Base-by-base conservation (phyloP, 1,140 invertebrate species). In the Neodiprion fabricii region DNA sequence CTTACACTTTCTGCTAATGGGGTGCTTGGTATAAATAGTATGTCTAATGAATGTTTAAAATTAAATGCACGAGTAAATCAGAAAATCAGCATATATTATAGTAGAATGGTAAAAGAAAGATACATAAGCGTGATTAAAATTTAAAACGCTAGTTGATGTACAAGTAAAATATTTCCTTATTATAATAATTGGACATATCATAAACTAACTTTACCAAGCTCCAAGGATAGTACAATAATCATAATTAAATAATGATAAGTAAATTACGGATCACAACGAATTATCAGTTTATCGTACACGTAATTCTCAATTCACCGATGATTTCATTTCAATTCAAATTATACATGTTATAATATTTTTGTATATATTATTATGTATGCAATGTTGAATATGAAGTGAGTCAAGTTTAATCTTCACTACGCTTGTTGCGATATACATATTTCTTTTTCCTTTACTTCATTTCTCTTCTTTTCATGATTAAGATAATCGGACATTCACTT, bases 71-170 rank as follows among this genome's bases (percentile, higher is more conserved):
- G n/a, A 61, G 11, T 61, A 61, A 61, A 61, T 71, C 28, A 71
- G n/a, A 71, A 71, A 71, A 71, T 50, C 48, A 49, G 70, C 48
- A 49, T 71, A 48, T 71, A 71, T 71, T 71, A 50, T 50, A 14
- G 7, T 14, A 50, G 23, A 71, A 71, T 71, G 48, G 47, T 40
- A 48, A 61, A 40, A 61, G 53, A 61, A 61, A 9, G 53, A 11
- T 61, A 71, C 48, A 71, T 48, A 71, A 71, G 70, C 70, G 48
- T 71, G 48, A 71, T 71, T 49, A 50, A 71, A 71, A 71, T 71
- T 47, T 71, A 71, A 71, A 71, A 49, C 70, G 48, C 48, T 48
- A 49, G 14, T 50, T 71, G 21, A 17, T 40, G 48, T 50, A 49
- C 17, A 71, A 28, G 48, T 71, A 71, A 48, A 50, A 71, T 71